These are phyloP conservation scores for Atta colombica DNA, from an alignment of 1,140 invertebrate genomes.

Conservation along the genomic window DNA sequence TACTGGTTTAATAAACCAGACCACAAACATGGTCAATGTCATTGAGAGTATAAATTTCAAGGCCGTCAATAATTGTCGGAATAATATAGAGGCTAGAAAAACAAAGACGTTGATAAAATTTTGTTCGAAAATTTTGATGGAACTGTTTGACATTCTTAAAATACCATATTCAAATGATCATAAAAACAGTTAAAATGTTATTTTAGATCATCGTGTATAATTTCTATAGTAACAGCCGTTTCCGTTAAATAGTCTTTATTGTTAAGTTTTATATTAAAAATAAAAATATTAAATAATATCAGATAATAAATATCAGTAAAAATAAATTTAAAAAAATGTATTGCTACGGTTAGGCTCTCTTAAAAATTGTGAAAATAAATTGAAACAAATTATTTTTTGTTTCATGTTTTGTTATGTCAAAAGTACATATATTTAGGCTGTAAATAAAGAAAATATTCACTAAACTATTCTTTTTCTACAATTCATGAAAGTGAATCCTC, in stretches of 20 bases:
- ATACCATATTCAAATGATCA: neutral
- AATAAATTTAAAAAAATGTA: neutral
- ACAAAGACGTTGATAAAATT: conserved; percentile 6
- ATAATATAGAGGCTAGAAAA: neutral
- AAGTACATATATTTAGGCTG: neutral
- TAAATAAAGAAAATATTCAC: conserved; percentile 9
- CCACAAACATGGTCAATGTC: conserved; percentile 3
- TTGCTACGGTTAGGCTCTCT: neutral
- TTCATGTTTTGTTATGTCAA: no score
- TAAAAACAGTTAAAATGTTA: neutral
- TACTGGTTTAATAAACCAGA: conserved; percentile 40
- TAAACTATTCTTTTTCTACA: conserved; percentile 16
- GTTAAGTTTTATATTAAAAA: conserved; percentile 7
- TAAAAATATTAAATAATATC: neutral
- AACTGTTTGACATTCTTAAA: neutral
- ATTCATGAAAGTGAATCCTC: no score
- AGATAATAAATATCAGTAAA: neutral
- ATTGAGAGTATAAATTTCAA: conserved; percentile 17
- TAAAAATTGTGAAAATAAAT: neutral
- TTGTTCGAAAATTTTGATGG: neutral
- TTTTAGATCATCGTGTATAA: neutral
- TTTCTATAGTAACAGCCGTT: neutral
- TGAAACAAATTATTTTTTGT: neutral
- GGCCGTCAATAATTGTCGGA: conserved; percentile 31
- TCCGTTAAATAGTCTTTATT: neutral